Percentiles rank a stretch among this genome's conserved stretches.
Evolutionary conservation across 2,888 invertebrate genomes (phyloP).

Genomic region (Macrophya alboannulata): DNA sequence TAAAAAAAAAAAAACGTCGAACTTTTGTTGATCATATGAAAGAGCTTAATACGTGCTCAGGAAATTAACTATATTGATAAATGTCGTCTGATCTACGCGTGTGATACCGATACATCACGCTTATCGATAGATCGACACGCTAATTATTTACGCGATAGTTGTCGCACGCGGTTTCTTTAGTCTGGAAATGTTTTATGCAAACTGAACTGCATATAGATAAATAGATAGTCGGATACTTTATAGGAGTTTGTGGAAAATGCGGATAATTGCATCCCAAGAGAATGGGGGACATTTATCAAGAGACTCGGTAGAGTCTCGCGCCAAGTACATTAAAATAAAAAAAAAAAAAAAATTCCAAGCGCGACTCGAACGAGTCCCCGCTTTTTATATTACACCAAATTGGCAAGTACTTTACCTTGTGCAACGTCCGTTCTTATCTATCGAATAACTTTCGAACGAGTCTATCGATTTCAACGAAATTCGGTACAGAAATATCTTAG

Average conservation of each 20-base stretch:
- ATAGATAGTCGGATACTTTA: neutral
- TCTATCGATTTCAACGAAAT: too few species aligned
- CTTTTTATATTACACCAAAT: too few species aligned
- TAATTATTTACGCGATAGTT: neutral
- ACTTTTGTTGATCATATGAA: neutral
- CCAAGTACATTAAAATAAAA: too few species aligned
- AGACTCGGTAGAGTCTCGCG: too few species aligned
- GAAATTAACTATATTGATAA: neutral
- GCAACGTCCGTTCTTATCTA: neutral
- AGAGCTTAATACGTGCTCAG: neutral
- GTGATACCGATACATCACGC: neutral
- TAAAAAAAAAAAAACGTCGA: neutral
- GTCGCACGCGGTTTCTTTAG: neutral
- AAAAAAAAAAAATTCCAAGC: too few species aligned
- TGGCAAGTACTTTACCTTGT: neutral
- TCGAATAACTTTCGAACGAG: too few species aligned
- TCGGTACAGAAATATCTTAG: neutral
- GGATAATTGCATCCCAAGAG: constrained; percentile 11
- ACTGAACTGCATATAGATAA: neutral
- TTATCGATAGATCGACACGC: constrained; percentile 5
- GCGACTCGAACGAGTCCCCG: too few species aligned
- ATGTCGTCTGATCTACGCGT: neutral
- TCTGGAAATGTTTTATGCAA: neutral
- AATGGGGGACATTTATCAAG: neutral
- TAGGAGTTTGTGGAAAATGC: neutral